These are phyloP conservation scores for Chrysolina oricalcia DNA, from an alignment of 2,888 invertebrate genomes.

Conservation along the genomic window DNA sequence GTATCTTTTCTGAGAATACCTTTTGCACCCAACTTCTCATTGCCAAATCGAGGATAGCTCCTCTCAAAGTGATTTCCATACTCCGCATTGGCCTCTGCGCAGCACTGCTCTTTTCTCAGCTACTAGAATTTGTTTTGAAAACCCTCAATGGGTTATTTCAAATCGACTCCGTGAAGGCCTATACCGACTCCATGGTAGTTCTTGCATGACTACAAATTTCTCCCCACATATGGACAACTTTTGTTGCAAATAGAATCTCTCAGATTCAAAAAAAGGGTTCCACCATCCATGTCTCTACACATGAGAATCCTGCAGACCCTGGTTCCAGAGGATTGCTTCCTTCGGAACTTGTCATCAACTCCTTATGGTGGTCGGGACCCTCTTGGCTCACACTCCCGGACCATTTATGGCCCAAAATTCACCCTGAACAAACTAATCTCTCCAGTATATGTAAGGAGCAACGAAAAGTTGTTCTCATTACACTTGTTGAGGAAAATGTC, in stretches of 20 bases:
- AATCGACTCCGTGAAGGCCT: too few relatives aligned
- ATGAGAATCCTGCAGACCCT: slow-evolving; percentile 44
- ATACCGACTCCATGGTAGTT: too few relatives aligned
- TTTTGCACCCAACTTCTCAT: not conserved
- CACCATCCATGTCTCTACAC: slow-evolving; percentile 39
- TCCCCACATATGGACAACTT: too few relatives aligned
- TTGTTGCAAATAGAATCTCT: too few relatives aligned
- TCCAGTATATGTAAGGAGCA: not conserved
- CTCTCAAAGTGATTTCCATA: slow-evolving; percentile 47
- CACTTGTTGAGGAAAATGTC: too few relatives aligned
- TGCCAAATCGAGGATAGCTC: slow-evolving; percentile 42
- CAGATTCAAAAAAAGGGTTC: too few relatives aligned
- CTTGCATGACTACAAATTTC: too few relatives aligned
- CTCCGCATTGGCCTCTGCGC: too few relatives aligned
- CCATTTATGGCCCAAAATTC: slow-evolving; percentile 1
- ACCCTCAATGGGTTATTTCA: too few relatives aligned
- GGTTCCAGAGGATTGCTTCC: slow-evolving; percentile 38
- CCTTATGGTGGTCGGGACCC: slow-evolving; percentile 38
- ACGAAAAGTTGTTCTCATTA: too few relatives aligned
- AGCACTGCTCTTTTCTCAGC: too few relatives aligned
- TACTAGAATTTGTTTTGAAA: too few relatives aligned
- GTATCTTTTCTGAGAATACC: not conserved
- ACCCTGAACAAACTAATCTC: not conserved
- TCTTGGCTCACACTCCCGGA: slow-evolving; percentile 22
- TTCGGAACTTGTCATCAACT: slow-evolving; percentile 17